Conservation (phyloP, 2,888 invertebrate species). For the Heterodera filipjevi region DNA sequence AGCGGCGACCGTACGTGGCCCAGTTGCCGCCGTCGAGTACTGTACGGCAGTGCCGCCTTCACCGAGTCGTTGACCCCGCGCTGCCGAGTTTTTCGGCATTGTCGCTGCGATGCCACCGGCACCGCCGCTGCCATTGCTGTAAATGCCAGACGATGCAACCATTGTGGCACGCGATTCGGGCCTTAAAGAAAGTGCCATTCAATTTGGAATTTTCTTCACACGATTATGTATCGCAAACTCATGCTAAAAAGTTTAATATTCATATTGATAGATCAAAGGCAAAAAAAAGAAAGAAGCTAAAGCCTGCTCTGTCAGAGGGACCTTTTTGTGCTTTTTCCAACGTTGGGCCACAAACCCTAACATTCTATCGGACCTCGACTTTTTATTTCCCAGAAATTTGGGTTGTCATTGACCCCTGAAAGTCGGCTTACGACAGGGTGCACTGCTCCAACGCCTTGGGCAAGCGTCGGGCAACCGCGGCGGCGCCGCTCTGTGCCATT, state of each 20-base stretch:
- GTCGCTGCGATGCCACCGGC: background rate
- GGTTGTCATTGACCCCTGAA: background rate
- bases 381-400: too few relatives aligned
- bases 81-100: background rate
- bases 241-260: too few relatives aligned
- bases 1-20: background rate
- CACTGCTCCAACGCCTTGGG: slow-evolving; percentile 54
- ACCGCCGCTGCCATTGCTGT: slow-evolving; percentile 14
- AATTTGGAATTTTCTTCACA: too few relatives aligned
- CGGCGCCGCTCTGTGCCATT: slow-evolving; percentile 55
- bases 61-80: background rate
- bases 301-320: too few relatives aligned
- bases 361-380: too few relatives aligned
- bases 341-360: too few relatives aligned
- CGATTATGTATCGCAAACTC: too few relatives aligned
- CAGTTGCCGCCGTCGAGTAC: background rate
- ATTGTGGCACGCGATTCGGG: slow-evolving; percentile 44
- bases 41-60: background rate
- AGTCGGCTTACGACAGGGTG: slow-evolving; percentile 42
- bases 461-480: slow-evolving; percentile 49
- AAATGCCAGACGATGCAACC: slow-evolving; percentile 38
- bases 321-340: too few relatives aligned
- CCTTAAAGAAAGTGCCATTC: slow-evolving; percentile 31
- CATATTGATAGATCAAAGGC: too few relatives aligned
- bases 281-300: too few relatives aligned